Evolutionary conservation across 1,140 invertebrate species (phyloP).

Genomic region (Hesperophylax magnus): DNA sequence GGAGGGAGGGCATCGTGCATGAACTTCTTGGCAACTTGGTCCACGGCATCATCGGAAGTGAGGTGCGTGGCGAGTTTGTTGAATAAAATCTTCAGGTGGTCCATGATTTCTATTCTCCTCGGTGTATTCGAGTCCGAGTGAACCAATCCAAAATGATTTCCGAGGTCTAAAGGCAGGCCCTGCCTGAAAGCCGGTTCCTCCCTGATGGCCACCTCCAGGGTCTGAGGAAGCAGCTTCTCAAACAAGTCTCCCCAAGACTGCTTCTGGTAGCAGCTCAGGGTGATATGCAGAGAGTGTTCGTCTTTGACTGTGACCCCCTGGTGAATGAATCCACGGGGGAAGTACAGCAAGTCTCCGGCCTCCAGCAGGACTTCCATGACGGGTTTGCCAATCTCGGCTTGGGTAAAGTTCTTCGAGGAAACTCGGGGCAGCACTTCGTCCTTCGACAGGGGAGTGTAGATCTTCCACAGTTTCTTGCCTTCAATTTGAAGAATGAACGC

Average conservation of each 20-base stretch:
- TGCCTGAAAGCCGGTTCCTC: slow-evolving; percentile 81
- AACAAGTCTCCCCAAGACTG: slow-evolving; percentile 92
- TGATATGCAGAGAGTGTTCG: slow-evolving; percentile 92
- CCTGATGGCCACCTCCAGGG: slow-evolving; percentile 80
- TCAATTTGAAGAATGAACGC: slow-evolving; percentile 97
- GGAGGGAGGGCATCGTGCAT: slow-evolving; percentile 93
- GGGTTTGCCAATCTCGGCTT: slow-evolving; percentile 84
- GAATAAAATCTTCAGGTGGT: slow-evolving; percentile 76
- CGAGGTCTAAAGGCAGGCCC: slow-evolving; percentile 86
- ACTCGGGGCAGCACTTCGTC: slow-evolving; percentile 81
- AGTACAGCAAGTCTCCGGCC: slow-evolving; percentile 93
- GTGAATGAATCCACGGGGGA: slow-evolving; percentile 94
- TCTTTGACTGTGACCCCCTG: slow-evolving; percentile 84
- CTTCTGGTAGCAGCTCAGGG: slow-evolving; percentile 92
- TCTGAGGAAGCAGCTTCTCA: slow-evolving; percentile 83
- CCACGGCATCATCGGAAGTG: slow-evolving; percentile 83
- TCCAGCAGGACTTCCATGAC: slow-evolving; percentile 86
- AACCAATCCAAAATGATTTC: slow-evolving; percentile 80
- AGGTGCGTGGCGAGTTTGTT: slow-evolving; percentile 75
- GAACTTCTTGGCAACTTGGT: slow-evolving; percentile 86
- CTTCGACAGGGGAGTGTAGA: slow-evolving; percentile 84
- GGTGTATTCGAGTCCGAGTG: slow-evolving; percentile 70
- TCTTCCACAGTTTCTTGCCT: slow-evolving; percentile 94
- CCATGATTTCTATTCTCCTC: slow-evolving; percentile 71
- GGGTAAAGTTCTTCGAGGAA: slow-evolving; percentile 88